Percentiles rank a stretch among this genome's conserved stretches.
phyloP scores from a whole-genome alignment of 2,113 vertebrate species.

The Pterocles orientalis region DNA sequence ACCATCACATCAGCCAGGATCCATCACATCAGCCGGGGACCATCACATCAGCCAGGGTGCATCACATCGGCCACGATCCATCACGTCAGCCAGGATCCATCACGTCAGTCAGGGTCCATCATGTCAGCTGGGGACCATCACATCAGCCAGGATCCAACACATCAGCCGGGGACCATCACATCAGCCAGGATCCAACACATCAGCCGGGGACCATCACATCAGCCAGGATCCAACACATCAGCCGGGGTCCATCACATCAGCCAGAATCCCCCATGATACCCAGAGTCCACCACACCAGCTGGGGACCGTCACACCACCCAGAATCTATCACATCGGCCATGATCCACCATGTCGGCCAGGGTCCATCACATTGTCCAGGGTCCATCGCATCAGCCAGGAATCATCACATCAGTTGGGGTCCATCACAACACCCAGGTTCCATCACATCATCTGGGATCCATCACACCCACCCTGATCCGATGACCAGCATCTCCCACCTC shows the following conservation, averaged over 20 bases:
- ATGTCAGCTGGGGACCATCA: not conserved
- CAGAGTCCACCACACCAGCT: too few relatives aligned
- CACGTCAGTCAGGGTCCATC: too few relatives aligned
- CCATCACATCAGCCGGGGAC: not conserved
- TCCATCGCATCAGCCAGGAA: fast-evolving
- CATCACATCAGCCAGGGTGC: not conserved
- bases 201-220: fast-evolving
- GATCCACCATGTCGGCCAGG: too few relatives aligned
- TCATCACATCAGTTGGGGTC: not conserved
- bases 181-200: fast-evolving
- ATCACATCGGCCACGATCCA: not conserved
- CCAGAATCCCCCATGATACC: not conserved
- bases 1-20: too few relatives aligned
- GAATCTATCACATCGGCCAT: too few relatives aligned
- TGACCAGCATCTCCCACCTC: too few relatives aligned
- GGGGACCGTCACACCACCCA: too few relatives aligned
- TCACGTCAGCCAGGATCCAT: too few relatives aligned
- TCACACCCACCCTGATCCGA: not conserved
- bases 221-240: fast-evolving
- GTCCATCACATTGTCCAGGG: too few relatives aligned
- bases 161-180: fast-evolving
- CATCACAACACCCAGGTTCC: not conserved
- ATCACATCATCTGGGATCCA: not conserved
- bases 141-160: fast-evolving
- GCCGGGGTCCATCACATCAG: fast-evolving